These are phyloP conservation scores for Cheilosia scutellata DNA, from an alignment of 2,888 invertebrate species.

Conservation along the genomic window DNA sequence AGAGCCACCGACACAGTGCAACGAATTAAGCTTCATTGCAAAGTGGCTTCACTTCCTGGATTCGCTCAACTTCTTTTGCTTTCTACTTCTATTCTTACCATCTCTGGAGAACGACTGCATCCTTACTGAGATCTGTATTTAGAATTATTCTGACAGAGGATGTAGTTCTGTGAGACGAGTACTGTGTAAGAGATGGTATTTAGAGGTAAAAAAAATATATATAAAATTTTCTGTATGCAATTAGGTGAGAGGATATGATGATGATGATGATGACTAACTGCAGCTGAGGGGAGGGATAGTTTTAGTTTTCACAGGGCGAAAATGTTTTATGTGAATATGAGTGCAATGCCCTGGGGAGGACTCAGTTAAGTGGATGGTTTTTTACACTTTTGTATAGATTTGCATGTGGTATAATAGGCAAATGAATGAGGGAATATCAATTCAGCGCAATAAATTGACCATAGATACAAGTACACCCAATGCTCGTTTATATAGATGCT, in stretches of 20 bases:
- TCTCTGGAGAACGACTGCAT: constrained; percentile 16
- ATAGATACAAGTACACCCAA: constrained; percentile 8
- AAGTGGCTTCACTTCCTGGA: constrained; percentile 44
- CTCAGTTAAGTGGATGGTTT: constrained; percentile 17
- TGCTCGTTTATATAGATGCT: neutral
- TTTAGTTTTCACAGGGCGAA: neutral
- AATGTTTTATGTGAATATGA: neutral
- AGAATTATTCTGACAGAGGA: constrained; percentile 1
- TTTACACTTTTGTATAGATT: neutral
- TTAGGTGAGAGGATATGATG: constrained; percentile 29
- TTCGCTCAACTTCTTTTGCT: neutral
- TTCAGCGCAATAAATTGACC: neutral
- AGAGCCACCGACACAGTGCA: neutral
- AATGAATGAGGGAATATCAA: neutral
- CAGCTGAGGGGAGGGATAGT: no score
- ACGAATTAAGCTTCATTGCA: constrained; percentile 22
- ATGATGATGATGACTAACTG: neutral
- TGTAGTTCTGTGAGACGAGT: neutral
- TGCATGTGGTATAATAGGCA: neutral
- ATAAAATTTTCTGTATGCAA: constrained; percentile 16
- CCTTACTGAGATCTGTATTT: constrained; percentile 12
- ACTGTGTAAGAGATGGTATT: neutral
- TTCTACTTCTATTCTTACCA: neutral
- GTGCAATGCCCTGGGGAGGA: constrained; percentile 42
- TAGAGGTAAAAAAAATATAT: neutral